Evolutionary conservation across 2,797 vertebrate species (phyloP).

Genomic region (Dendrocincla tyrannina): DNA sequence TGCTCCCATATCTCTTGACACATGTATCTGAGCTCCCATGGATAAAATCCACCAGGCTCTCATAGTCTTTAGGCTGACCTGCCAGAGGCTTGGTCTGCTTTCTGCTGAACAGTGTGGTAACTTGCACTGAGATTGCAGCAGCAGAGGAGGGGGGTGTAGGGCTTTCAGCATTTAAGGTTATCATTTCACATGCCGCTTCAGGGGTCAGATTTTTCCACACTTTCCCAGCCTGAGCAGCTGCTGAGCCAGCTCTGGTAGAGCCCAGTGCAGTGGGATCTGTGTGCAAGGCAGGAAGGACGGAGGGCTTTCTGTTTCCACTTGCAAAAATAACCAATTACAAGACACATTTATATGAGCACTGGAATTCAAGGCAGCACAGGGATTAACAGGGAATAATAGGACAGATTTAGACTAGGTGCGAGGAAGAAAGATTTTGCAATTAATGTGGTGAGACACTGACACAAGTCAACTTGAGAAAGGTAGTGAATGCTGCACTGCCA

Average conservation of each 20-base stretch:
- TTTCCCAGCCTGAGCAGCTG: neutral
- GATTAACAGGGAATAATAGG: neutral
- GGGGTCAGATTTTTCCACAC: neutral
- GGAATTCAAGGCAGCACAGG: neutral
- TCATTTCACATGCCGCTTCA: neutral
- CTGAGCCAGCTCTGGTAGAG: neutral
- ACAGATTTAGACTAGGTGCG: neutral
- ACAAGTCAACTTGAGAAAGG: too few relatives aligned
- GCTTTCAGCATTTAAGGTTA: neutral
- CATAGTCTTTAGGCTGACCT: neutral
- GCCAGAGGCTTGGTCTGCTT: neutral
- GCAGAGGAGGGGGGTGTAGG: neutral
- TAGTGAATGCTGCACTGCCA: neutral
- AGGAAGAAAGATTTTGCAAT: fast-evolving
- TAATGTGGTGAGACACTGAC: neutral
- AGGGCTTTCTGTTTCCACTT: neutral
- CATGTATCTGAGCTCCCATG: neutral
- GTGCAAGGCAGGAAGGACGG: neutral
- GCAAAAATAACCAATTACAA: neutral
- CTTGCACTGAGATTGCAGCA: fast-evolving
- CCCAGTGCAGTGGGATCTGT: fast-evolving
- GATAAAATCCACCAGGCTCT: neutral
- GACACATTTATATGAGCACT: fast-evolving
- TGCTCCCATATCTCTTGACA: neutral
- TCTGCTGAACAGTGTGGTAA: neutral